These are phyloP conservation scores for Tauraco erythrolophus DNA, from an alignment of 2,113 vertebrate species.

Conservation along the genomic window DNA sequence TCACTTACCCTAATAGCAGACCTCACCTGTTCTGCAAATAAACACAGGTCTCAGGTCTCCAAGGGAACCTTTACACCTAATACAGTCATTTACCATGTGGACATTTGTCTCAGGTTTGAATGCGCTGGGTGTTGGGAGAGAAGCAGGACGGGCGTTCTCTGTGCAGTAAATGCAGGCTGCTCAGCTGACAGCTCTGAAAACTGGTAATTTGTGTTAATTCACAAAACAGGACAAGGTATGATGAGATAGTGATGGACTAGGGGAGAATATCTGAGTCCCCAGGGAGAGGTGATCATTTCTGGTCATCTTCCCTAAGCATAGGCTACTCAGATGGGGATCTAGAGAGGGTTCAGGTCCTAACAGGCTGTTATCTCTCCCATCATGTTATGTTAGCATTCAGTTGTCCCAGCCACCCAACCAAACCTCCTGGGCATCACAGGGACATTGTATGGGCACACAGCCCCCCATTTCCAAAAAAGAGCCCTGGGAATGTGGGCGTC, in stretches of 20 bases:
- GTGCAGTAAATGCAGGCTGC: not conserved
- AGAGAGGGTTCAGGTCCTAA: not conserved
- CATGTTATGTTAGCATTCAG: rapidly evolving
- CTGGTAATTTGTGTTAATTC: not conserved
- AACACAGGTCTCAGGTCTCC: not conserved
- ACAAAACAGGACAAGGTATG: not conserved
- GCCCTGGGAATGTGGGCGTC: not conserved
- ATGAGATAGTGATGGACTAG: not conserved
- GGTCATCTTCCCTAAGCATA: not conserved
- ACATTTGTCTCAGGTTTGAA: not conserved
- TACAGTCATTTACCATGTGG: not conserved
- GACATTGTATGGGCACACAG: not conserved
- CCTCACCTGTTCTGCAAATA: conserved; percentile 18
- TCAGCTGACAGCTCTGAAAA: not conserved
- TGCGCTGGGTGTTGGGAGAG: not conserved
- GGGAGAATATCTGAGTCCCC: not conserved
- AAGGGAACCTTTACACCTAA: not conserved
- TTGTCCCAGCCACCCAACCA: not conserved
- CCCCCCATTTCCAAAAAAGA: rapidly evolving
- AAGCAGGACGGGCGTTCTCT: not conserved
- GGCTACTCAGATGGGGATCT: not conserved
- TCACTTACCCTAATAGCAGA: not conserved
- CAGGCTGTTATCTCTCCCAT: not conserved
- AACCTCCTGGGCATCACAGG: not conserved
- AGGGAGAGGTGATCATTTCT: not conserved